phyloP scores from a whole-genome alignment of 2,888 invertebrate species.

The Scrobipalpa atriplicella region DNA sequence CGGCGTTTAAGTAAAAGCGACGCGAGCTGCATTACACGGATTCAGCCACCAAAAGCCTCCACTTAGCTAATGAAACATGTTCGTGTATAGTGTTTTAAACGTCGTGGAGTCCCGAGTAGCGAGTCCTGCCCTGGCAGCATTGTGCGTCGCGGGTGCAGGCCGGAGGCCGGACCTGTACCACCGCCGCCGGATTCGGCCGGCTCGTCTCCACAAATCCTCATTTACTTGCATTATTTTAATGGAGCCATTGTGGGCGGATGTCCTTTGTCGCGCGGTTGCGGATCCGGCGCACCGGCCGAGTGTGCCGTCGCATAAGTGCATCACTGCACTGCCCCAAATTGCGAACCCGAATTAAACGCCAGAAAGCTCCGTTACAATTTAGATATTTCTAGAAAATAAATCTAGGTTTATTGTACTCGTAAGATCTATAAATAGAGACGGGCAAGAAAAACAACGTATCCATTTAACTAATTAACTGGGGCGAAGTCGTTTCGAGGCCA shows the following conservation, averaged over 20 bases:
- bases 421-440: slow-evolving; percentile 52
- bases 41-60: slow-evolving; percentile 82
- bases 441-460: slow-evolving; percentile 59
- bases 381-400: slow-evolving; percentile 46
- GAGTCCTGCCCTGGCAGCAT: slow-evolving; percentile 48
- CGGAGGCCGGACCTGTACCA: background rate
- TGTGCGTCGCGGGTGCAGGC: slow-evolving; percentile 36
- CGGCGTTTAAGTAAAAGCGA: slow-evolving; percentile 81
- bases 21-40: slow-evolving; percentile 79
- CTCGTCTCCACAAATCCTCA: slow-evolving; percentile 79
- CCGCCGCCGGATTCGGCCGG: slow-evolving; percentile 65
- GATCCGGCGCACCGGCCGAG: slow-evolving; percentile 68
- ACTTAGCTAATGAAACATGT: slow-evolving; percentile 84
- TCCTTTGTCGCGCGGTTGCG: slow-evolving; percentile 76
- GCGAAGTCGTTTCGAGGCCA: slow-evolving; percentile 61
- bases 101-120: slow-evolving; percentile 41
- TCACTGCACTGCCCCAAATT: slow-evolving; percentile 67
- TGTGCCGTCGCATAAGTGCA: slow-evolving; percentile 76
- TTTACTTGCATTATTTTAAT: slow-evolving; percentile 84
- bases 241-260: slow-evolving; percentile 80
- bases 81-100: slow-evolving; percentile 79
- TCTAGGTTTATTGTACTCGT: slow-evolving; percentile 56
- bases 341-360: slow-evolving; percentile 61
- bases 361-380: slow-evolving; percentile 64
- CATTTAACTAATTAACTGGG: slow-evolving; percentile 78